Evolutionary conservation across 2,888 invertebrate genomes (phyloP), one percentile per base, ranked within the genome.

Genomic region (Drosophila nr. fundita): DNA sequence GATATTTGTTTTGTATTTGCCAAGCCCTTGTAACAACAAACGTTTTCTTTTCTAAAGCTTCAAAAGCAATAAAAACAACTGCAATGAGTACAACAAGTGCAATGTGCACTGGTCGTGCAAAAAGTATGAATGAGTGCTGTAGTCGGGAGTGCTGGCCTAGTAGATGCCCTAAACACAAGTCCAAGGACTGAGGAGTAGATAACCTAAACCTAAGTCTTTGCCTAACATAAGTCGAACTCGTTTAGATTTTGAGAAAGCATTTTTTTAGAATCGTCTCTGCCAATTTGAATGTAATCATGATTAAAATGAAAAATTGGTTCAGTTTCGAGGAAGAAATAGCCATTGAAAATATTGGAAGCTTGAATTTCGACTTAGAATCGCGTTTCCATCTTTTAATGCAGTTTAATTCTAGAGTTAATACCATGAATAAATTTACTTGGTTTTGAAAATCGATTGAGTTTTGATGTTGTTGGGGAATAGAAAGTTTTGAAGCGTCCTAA

Each of bases 21-120:
- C 71, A 57, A 73, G 57, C 86, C 87, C 84, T 81, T 90, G 87
- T 73, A 89, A 78, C 71, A 70, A 59, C 85, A 85, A 89, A 64
- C 52, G 74, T 65, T 74, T 70, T 73, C 54, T 59, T 48, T 45
- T 49, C 6, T 11, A 54, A 64, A 80, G 69, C 80, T 70, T 59
- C 38, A 79, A 32, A 52, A 60, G 70, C 68, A 66, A 71, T 30
- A 50, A 62, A 48, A 60, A 60, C 45, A 59, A 42, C 48, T 5
- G 10, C 38, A 55, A 29, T 15, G 64, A 54, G 27, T 27, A 58
- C 67, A 73, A 65, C 68, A 79, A 82, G 62, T 74, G 66, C 69
- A 79, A 66, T 65, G 74, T 71, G 79, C 66, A 73, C 79, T 68
- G 82, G 80, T 71, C 89, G 83, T 75, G 57, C 68, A 75, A 75